Evolutionary conservation across 2,113 vertebrate genomes (phyloP).

Genomic region (Chamaetylas fuelleborni): DNA sequence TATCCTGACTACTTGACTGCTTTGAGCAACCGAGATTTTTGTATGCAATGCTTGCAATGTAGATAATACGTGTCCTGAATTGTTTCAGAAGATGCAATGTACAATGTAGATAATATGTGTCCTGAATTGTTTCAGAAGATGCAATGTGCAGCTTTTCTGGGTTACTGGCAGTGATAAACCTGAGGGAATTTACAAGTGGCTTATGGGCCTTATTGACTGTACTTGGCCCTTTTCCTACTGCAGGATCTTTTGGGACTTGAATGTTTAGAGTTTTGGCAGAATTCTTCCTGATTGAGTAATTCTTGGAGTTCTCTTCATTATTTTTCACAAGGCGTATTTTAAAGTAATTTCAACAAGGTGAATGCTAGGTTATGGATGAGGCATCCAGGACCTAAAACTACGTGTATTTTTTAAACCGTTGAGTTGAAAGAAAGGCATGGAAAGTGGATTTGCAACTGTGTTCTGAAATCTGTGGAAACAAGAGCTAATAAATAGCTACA

Average conservation of each 20-base stretch:
- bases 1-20: background rate
- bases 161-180: background rate
- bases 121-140: background rate
- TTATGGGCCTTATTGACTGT: background rate
- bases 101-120: fast-evolving
- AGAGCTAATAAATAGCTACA: background rate
- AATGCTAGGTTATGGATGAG: background rate
- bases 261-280: background rate
- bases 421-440: background rate
- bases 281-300: background rate
- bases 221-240: background rate
- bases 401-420: background rate
- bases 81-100: background rate
- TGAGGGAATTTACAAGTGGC: background rate
- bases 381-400: background rate
- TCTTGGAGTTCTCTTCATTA: background rate
- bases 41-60: background rate
- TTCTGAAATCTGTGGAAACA: background rate
- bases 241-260: background rate
- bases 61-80: background rate
- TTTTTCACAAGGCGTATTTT: background rate
- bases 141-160: fast-evolving
- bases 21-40: background rate
- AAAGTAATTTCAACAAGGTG: background rate
- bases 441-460: background rate